Conservation (phyloP, 2,797 vertebrate species). For the Peromyscus aztecus region DNA sequence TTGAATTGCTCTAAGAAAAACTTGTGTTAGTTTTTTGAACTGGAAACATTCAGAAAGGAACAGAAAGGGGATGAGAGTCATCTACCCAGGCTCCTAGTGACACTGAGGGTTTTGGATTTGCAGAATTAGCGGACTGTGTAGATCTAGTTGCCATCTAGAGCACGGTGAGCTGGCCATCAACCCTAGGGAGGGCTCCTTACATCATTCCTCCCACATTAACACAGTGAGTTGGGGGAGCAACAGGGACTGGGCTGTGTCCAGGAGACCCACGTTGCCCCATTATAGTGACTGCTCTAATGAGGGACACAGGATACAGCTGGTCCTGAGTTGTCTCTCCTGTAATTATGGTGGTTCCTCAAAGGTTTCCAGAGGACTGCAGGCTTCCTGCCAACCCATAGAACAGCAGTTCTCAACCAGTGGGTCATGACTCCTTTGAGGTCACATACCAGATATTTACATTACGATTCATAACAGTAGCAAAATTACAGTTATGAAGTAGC, state of each 20-base stretch:
- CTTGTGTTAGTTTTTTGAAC: not conserved
- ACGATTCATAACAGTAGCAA: not conserved
- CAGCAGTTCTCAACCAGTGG: not conserved
- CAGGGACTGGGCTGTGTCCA: fast-evolving
- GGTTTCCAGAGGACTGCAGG: not conserved
- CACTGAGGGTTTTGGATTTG: not conserved
- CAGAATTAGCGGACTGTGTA: not conserved
- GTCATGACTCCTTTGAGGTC: not conserved
- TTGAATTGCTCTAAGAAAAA: not conserved
- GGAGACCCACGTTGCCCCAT: too few species aligned
- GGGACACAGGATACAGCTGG: not conserved
- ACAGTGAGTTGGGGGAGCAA: not conserved
- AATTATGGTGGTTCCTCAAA: too few species aligned
- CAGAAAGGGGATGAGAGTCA: not conserved
- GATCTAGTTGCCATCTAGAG: not conserved
- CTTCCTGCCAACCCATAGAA: not conserved
- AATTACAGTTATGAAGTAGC: not conserved
- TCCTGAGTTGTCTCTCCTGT: too few species aligned
- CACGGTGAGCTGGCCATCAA: not conserved
- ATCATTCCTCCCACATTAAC: not conserved
- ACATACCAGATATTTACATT: not conserved
- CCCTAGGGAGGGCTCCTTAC: too few species aligned
- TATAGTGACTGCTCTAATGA: too few species aligned
- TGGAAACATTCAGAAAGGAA: not conserved
- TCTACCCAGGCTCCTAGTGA: not conserved